phyloP scores from a whole-genome alignment of 2,888 invertebrate genomes.

The Caenorhabditis zanzibari region DNA sequence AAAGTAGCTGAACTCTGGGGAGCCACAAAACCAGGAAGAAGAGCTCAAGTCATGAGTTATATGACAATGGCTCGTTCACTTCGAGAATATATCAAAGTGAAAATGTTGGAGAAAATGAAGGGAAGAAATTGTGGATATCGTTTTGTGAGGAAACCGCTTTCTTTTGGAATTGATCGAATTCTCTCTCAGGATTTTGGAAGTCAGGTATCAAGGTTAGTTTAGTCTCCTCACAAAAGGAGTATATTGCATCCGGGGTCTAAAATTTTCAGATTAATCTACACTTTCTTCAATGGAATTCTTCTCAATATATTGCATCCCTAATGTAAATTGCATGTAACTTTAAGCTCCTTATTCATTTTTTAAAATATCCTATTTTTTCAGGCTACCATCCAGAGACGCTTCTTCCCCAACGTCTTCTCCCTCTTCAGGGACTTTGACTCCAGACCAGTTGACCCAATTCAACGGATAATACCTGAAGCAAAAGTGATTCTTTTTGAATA shows the following conservation, averaged over 20 bases:
- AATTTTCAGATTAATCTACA: too few relatives aligned
- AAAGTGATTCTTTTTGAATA: too few relatives aligned
- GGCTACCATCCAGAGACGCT: too few relatives aligned
- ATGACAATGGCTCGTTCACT: conserved; percentile 25
- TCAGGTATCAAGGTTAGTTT: neutral
- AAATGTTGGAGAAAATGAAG: conserved; percentile 1
- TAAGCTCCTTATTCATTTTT: too few relatives aligned
- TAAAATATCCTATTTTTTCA: too few relatives aligned
- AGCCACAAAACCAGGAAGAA: neutral
- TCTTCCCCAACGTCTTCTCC: too few relatives aligned
- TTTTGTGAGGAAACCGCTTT: neutral
- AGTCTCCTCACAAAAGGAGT: neutral
- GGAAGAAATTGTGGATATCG: neutral
- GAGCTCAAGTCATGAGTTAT: conserved; percentile 13
- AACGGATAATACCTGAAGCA: too few relatives aligned
- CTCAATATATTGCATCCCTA: too few relatives aligned
- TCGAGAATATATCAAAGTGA: conserved; percentile 1
- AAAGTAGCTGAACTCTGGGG: conserved; percentile 32
- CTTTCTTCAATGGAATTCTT: too few relatives aligned
- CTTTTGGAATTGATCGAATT: neutral
- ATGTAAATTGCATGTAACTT: too few relatives aligned
- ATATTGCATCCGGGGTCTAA: neutral
- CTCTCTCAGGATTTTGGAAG: neutral
- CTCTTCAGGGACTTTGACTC: too few relatives aligned
- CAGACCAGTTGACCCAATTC: too few relatives aligned